phyloP scores from a whole-genome alignment of 1,140 invertebrate genomes.

The Hirudo medicinalis region DNA sequence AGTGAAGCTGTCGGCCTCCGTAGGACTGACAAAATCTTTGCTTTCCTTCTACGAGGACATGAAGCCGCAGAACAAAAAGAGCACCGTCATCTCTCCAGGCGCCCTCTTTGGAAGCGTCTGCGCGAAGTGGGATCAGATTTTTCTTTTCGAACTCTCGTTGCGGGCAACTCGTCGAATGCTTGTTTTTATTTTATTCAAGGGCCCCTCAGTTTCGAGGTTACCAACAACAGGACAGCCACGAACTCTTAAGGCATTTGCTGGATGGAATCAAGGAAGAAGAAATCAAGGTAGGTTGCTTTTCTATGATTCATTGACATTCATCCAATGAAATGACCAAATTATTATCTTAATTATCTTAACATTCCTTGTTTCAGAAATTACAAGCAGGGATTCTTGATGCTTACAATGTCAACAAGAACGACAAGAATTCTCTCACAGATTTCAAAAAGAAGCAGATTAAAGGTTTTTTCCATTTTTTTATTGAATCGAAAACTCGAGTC shows the following conservation, averaged over 20 bases:
- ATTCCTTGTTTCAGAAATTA: background rate
- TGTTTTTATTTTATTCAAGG: constrained; percentile 30
- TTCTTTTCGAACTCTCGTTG: background rate
- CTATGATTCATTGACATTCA: background rate
- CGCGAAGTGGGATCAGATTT: constrained; percentile 44
- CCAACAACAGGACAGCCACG: constrained; percentile 91
- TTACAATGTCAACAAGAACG: background rate
- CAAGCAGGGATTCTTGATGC: background rate
- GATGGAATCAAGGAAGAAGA: constrained; percentile 63
- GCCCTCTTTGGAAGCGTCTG: constrained; percentile 61
- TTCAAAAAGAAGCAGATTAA: constrained; percentile 10
- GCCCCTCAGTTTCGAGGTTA: constrained; percentile 73
- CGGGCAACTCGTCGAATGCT: background rate
- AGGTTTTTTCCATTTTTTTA: background rate
- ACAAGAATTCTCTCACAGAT: background rate
- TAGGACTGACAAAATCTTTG: constrained; percentile 51
- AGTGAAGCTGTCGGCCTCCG: constrained; percentile 11
- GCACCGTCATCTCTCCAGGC: constrained; percentile 49
- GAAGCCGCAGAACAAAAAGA: constrained; percentile 40
- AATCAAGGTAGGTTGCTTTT: constrained; percentile 35
- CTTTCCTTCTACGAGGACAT: constrained; percentile 57
- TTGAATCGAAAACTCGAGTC: too few species aligned
- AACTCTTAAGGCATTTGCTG: constrained; percentile 72
- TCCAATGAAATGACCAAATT: background rate
- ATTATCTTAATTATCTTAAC: background rate